These are phyloP conservation scores for Synanthedon andrenaeformis DNA, from an alignment of 2,888 invertebrate species.

Conservation along the genomic window DNA sequence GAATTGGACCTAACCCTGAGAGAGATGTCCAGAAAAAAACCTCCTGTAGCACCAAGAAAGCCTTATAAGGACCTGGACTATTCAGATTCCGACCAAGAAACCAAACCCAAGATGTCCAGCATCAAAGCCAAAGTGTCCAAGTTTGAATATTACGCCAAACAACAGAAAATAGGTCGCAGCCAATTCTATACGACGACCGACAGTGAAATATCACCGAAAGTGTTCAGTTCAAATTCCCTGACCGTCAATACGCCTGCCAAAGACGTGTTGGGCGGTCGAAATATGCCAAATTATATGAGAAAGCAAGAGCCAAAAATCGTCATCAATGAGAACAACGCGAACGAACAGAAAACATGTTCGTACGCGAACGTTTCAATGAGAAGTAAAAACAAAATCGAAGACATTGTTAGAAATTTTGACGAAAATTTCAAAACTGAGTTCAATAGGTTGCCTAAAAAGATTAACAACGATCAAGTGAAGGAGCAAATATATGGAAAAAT, in stretches of 20 bases:
- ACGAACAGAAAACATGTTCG: constrained; percentile 46
- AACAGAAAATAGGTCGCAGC: constrained; percentile 62
- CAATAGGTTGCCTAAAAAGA: constrained; percentile 47
- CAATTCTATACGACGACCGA: constrained; percentile 56
- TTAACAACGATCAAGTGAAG: constrained; percentile 49
- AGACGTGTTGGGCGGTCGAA: constrained; percentile 79
- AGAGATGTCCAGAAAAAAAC: constrained; percentile 71
- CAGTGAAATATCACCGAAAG: constrained; percentile 76
- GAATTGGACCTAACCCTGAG: constrained; percentile 58
- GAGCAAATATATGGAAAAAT: constrained; percentile 58
- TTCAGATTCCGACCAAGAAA: constrained; percentile 61
- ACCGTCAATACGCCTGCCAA: constrained; percentile 86
- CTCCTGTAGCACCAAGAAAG: constrained; percentile 74
- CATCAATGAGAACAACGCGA: constrained; percentile 44
- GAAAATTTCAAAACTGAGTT: constrained; percentile 33
- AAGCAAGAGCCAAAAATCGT: constrained; percentile 60
- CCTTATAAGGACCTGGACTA: constrained; percentile 63
- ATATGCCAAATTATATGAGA: constrained; percentile 72
- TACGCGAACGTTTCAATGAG: constrained; percentile 54
- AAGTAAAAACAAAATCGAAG: constrained; percentile 57
- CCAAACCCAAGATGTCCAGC: constrained; percentile 50
- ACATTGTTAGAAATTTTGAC: constrained; percentile 61
- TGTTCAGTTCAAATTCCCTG: constrained; percentile 81
- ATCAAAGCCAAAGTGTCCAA: constrained; percentile 83
- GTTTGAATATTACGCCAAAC: constrained; percentile 81